These are phyloP conservation scores for Dolichallabes microphthalmus DNA, from an alignment of 2,113 vertebrate species.

Conservation along the genomic window DNA sequence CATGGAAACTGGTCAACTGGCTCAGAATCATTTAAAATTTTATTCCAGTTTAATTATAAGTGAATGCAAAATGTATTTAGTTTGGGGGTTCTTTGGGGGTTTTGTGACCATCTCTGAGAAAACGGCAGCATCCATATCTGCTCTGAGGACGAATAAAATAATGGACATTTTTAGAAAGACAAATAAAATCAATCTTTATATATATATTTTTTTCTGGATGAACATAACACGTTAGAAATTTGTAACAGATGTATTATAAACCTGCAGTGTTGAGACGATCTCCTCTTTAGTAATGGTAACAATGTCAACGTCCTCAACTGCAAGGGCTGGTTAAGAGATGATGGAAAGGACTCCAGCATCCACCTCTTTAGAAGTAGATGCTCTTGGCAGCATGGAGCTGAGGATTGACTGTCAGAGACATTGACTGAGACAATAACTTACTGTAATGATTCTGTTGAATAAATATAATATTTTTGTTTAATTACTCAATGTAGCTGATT, in stretches of 20 bases:
- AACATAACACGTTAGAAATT: not conserved
- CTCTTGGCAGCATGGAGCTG: constrained; percentile 91
- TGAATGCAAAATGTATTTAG: not conserved
- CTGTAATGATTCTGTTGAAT: not conserved
- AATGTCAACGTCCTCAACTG: constrained; percentile 84
- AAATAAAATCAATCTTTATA: not conserved
- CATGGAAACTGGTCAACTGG: no score
- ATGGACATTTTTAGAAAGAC: not conserved
- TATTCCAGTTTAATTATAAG: not conserved
- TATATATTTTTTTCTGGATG: not conserved
- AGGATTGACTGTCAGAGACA: constrained; percentile 84
- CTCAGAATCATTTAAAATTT: not conserved
- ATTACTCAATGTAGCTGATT: not conserved
- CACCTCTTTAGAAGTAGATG: constrained; percentile 93
- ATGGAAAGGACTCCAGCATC: constrained; percentile 91
- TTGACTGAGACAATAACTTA: not conserved
- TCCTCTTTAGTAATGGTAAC: constrained; percentile 92
- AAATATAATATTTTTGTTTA: not conserved
- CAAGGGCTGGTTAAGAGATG: constrained; percentile 92
- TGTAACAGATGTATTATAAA: not conserved
- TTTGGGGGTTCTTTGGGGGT: constrained; percentile 94
- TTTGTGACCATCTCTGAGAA: constrained; percentile 92
- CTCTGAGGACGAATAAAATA: constrained; percentile 70
- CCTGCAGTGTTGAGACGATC: constrained; percentile 90
- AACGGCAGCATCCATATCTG: constrained; percentile 92